Conservation (phyloP, 2,888 invertebrate genomes). For the Yponomeuta plumbellus region DNA sequence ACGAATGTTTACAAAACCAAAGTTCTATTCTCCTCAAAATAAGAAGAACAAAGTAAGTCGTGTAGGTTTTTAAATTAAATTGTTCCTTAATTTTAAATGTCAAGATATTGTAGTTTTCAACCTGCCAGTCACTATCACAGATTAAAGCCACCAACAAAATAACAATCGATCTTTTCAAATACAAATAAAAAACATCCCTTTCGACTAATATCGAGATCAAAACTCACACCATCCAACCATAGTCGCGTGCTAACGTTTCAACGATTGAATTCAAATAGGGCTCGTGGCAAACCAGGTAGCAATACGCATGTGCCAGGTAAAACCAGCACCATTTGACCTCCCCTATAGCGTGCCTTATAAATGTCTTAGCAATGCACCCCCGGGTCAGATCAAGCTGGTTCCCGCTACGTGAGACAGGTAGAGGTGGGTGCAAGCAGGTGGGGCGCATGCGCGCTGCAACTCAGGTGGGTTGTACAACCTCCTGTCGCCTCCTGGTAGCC, state of each 20-base stretch:
- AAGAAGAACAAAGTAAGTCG: too few species aligned
- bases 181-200: background rate
- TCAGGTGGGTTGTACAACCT: constrained; percentile 53
- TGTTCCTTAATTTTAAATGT: too few species aligned
- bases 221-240: background rate
- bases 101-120: background rate
- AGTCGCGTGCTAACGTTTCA: constrained; percentile 1
- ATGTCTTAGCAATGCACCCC: background rate
- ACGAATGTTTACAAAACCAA: too few species aligned
- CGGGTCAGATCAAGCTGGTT: constrained; percentile 3
- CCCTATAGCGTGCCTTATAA: background rate
- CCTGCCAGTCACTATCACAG: background rate
- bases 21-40: too few species aligned
- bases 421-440: constrained; percentile 6
- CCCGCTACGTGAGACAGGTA: constrained; percentile 5
- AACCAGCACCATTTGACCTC: background rate
- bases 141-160: too few species aligned
- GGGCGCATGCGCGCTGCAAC: constrained; percentile 11
- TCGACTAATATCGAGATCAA: background rate
- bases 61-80: too few species aligned
- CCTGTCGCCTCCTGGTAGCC: constrained; percentile 45
- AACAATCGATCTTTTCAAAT: background rate
- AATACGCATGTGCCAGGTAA: constrained; percentile 15
- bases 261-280: constrained; percentile 1
- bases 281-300: constrained; percentile 5